phyloP scores from a whole-genome alignment of 2,113 vertebrate genomes.

The Micronycteris hirsuta region DNA sequence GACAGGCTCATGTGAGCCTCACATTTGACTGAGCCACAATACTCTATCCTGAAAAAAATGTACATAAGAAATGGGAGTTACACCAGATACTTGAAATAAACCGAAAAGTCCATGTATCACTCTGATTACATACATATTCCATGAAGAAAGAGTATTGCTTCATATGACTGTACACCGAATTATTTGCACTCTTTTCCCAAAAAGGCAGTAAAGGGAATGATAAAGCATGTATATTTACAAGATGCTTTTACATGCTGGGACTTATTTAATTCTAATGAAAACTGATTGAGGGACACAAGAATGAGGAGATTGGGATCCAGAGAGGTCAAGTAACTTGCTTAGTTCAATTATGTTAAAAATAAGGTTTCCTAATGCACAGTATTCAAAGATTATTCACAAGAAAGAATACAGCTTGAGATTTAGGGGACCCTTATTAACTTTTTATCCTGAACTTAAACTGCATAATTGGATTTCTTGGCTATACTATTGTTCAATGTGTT shows the following conservation, averaged over 20 bases:
- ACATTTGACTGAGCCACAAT: not conserved
- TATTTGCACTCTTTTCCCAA: not conserved
- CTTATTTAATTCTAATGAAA: not conserved
- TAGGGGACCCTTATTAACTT: not conserved
- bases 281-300: not conserved
- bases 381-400: not conserved
- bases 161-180: not conserved
- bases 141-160: not conserved
- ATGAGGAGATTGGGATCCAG: not conserved
- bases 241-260: not conserved
- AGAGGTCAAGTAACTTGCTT: not conserved
- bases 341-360: not conserved
- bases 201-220: not conserved
- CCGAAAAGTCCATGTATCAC: not conserved
- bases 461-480: not conserved
- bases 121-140: not conserved
- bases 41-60: not conserved
- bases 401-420: not conserved
- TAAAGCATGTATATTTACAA: not conserved
- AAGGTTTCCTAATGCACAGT: not conserved
- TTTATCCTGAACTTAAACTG: not conserved
- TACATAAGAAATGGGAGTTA: not conserved
- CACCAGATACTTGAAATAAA: not conserved
- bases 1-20: not conserved
- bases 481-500: not conserved